Conservation (phyloP, 2,888 invertebrate genomes). For the Perizoma flavofasciatum region DNA sequence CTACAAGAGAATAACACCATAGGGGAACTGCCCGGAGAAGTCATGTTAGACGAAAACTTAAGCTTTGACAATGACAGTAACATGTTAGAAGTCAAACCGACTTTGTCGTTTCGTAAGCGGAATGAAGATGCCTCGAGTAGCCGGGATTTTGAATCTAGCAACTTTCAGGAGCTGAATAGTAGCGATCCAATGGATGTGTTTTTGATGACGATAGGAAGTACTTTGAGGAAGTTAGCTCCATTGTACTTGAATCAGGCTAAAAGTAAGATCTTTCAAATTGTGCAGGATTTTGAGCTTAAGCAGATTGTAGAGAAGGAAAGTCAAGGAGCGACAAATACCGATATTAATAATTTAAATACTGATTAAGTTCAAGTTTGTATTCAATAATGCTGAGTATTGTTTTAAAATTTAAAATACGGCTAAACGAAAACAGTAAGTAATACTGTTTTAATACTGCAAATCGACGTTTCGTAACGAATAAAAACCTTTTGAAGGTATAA, state of each 20-base stretch:
- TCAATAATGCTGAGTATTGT: not conserved
- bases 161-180: slow-evolving; percentile 26
- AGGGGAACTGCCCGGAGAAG: slow-evolving; percentile 23
- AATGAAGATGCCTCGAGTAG: slow-evolving; percentile 19
- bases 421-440: too few species aligned
- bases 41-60: slow-evolving; percentile 19
- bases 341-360: slow-evolving; percentile 7
- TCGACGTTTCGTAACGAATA: too few species aligned
- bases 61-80: slow-evolving; percentile 20
- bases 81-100: slow-evolving; percentile 23
- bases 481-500: too few species aligned
- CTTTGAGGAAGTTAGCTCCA: slow-evolving; percentile 66
- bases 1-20: slow-evolving; percentile 20
- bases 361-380: slow-evolving; percentile 1
- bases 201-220: slow-evolving; percentile 66
- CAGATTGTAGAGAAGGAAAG: slow-evolving; percentile 46
- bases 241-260: slow-evolving; percentile 75
- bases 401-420: not conserved
- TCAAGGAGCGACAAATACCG: slow-evolving; percentile 4
- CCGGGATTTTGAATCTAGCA: slow-evolving; percentile 15
- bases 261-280: slow-evolving; percentile 75
- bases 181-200: slow-evolving; percentile 52
- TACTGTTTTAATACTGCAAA: too few species aligned
- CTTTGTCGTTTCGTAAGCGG: slow-evolving; percentile 22
- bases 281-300: slow-evolving; percentile 73